Evolutionary conservation across 64 coral and sea anemone genomes (phyloP).

Genomic region (Platygyra sinensis): DNA sequence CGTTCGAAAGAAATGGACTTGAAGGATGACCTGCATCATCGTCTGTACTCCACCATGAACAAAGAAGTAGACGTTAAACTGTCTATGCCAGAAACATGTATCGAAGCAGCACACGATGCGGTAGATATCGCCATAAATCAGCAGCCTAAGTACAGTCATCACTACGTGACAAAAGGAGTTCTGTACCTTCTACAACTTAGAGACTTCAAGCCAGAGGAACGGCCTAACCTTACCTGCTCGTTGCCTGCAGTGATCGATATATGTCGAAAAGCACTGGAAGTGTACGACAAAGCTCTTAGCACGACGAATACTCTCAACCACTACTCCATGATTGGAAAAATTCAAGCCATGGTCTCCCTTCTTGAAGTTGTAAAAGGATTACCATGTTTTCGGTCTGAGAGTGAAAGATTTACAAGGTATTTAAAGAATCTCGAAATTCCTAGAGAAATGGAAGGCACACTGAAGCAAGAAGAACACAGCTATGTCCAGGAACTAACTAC

Average conservation of each 20-base stretch:
- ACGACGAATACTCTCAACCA: not conserved
- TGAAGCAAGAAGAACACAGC: not conserved
- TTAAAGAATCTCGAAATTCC: not conserved
- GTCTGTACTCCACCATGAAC: not conserved
- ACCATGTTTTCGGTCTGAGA: slow-evolving; percentile 15
- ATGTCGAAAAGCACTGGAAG: slow-evolving; percentile 27
- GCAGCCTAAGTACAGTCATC: slow-evolving; percentile 32
- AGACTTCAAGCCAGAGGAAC: slow-evolving; percentile 14
- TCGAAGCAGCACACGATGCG: slow-evolving; percentile 46
- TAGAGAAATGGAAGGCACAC: not conserved
- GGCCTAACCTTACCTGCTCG: not conserved
- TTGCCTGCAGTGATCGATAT: slow-evolving; percentile 11
- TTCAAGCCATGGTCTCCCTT: slow-evolving; percentile 41
- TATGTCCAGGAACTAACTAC: slow-evolving; percentile 4
- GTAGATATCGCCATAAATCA: slow-evolving; percentile 41
- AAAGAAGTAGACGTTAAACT: not conserved
- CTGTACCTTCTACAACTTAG: slow-evolving; percentile 36
- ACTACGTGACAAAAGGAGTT: slow-evolving; percentile 43
- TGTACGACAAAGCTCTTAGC: slow-evolving; percentile 14
- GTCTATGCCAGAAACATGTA: slow-evolving; percentile 9
- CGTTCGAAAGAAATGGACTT: slow-evolving; percentile 22
- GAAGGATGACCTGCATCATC: not conserved
- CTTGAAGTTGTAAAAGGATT: slow-evolving; percentile 39
- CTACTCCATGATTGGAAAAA: slow-evolving; percentile 54
- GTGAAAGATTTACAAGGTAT: slow-evolving; percentile 8